A percentile compares a stretch with the other conserved stretches of the same genome.
Evolutionary conservation across 2,797 vertebrate genomes (phyloP).

Genomic region (Halcyon smyrnensis): DNA sequence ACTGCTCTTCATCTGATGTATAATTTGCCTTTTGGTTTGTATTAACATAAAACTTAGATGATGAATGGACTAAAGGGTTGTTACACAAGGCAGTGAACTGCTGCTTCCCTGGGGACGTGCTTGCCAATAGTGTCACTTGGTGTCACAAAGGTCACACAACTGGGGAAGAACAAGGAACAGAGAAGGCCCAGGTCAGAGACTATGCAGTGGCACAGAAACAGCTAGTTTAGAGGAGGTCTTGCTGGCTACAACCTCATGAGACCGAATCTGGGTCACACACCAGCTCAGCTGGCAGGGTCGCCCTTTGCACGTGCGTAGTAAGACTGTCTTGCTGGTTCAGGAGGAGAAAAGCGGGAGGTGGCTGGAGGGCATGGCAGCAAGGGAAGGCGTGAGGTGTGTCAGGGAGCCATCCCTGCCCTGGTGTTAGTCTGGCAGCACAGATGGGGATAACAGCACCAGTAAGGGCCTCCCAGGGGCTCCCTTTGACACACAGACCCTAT

Average conservation of each 20-base stretch:
- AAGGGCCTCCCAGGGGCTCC: background rate
- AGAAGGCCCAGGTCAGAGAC: background rate
- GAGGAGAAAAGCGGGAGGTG: background rate
- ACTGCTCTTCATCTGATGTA: fast-evolving
- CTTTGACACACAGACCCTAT: background rate
- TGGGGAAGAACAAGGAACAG: background rate
- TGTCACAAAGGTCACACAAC: background rate
- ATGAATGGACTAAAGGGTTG: background rate
- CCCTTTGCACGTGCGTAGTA: fast-evolving
- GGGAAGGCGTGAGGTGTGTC: fast-evolving
- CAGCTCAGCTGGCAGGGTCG: background rate
- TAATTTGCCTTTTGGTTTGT: background rate
- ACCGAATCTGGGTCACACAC: background rate
- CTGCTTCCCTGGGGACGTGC: background rate
- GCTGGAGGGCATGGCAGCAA: fast-evolving
- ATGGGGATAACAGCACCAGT: background rate
- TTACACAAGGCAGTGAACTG: background rate
- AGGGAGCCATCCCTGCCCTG: background rate
- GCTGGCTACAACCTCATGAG: background rate
- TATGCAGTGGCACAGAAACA: background rate
- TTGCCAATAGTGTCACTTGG: background rate
- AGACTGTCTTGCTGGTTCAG: background rate
- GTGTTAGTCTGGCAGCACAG: background rate
- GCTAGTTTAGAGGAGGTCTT: background rate
- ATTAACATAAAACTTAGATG: background rate